Percentiles rank a stretch among this genome's conserved stretches.
Evolutionary conservation across 2,113 vertebrate genomes (phyloP).

Genomic region (Cyphomyrus plagiostoma): DNA sequence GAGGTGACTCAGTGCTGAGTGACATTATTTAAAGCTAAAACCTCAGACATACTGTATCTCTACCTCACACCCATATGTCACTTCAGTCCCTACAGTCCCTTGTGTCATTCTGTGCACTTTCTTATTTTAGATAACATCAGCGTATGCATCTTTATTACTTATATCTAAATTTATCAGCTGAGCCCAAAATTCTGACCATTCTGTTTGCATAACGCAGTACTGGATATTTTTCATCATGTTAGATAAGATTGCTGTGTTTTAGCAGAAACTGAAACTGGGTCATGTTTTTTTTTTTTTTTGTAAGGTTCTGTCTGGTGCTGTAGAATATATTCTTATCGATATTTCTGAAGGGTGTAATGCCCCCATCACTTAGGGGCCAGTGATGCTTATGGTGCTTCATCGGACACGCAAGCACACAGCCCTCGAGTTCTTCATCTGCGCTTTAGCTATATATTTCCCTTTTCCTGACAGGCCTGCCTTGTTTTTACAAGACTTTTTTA

Average conservation of each 20-base stretch:
- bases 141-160: not conserved
- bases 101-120: not conserved
- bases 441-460: not conserved
- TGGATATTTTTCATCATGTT: not conserved
- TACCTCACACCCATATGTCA: not conserved
- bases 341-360: not conserved
- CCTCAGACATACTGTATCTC: not conserved
- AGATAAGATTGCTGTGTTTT: not conserved
- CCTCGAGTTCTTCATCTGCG: not conserved
- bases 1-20: not conserved
- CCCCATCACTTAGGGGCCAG: not conserved
- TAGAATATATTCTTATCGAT: not conserved
- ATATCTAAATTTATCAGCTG: not conserved
- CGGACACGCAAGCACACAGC: not conserved
- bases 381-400: not conserved
- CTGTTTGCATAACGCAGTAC: not conserved
- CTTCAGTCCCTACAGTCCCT: not conserved
- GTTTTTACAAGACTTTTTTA: not conserved
- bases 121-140: not conserved
- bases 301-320: not conserved
- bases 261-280: not conserved
- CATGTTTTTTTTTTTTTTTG: not conserved
- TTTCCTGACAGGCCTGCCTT: not conserved
- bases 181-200: not conserved
- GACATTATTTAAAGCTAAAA: not conserved